These are phyloP conservation scores for Todus mexicanus DNA, from an alignment of 2,797 vertebrate genomes.

Conservation along the genomic window DNA sequence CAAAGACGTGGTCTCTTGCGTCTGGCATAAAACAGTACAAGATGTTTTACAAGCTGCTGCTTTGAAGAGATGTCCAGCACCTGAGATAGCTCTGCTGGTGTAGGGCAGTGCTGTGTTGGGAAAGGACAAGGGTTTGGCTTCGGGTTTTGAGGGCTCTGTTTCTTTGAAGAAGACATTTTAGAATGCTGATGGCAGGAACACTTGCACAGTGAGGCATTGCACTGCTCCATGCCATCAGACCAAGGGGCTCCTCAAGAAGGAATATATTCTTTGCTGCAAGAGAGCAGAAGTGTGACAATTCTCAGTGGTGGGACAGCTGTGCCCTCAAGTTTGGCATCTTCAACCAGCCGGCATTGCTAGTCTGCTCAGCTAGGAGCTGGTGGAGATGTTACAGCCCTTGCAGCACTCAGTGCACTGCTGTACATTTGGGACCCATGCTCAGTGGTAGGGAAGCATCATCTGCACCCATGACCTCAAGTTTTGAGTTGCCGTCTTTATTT, in stretches of 20 bases:
- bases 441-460: neutral
- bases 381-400: neutral
- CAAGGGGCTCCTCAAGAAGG: neutral
- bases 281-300: neutral
- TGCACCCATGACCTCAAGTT: constrained; percentile 3
- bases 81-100: neutral
- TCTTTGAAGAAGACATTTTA: neutral
- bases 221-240: neutral
- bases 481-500: constrained; percentile 25
- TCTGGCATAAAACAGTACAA: neutral
- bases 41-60: neutral
- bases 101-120: neutral
- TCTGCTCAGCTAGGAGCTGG: neutral
- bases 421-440: neutral
- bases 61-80: neutral
- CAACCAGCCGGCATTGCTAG: neutral
- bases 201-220: neutral
- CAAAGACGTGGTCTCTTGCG: neutral
- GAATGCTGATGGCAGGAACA: neutral
- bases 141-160: neutral
- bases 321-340: neutral
- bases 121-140: neutral
- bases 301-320: neutral
- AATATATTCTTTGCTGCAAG: fast-evolving
- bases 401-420: fast-evolving